phyloP scores from a whole-genome alignment of 2,113 vertebrate species.

The Hemicordylus capensis region DNA sequence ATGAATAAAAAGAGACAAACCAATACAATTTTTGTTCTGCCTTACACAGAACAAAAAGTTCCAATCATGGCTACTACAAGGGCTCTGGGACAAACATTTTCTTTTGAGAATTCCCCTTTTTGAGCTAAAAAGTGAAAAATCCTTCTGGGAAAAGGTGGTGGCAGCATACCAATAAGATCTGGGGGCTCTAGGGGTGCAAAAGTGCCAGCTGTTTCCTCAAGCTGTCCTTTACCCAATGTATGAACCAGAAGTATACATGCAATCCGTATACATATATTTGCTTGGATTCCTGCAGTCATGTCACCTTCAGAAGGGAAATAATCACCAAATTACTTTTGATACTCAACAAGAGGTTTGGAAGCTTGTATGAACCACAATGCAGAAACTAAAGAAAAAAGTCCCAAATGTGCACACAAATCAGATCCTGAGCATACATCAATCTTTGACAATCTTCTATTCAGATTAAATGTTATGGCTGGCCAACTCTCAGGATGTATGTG shows the following conservation, averaged over 20 bases:
- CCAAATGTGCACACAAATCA: neutral
- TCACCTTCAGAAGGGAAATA: neutral
- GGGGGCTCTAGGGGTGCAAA: neutral
- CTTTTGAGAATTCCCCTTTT: too few relatives aligned
- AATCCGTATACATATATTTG: neutral
- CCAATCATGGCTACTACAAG: too few relatives aligned
- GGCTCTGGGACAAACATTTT: too few relatives aligned
- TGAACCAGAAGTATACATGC: neutral
- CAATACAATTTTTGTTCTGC: too few relatives aligned
- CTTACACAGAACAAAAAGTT: too few relatives aligned
- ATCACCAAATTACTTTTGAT: neutral
- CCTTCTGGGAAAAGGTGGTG: too few relatives aligned
- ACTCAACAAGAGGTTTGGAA: neutral
- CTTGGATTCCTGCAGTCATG: neutral
- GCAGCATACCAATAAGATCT: too few relatives aligned
- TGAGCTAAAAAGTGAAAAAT: too few relatives aligned
- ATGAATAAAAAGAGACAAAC: too few relatives aligned
- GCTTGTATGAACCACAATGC: neutral
- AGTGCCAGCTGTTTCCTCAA: neutral
- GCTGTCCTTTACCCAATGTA: neutral
- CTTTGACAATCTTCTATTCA: neutral
- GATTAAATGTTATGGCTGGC: neutral
- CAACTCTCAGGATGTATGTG: neutral
- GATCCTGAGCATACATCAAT: neutral
- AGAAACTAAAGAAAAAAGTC: neutral